Evolutionary conservation across 2,888 invertebrate genomes (phyloP), one percentile per base, ranked within the genome.

Genomic region (Pachliopta kotzebuea): DNA sequence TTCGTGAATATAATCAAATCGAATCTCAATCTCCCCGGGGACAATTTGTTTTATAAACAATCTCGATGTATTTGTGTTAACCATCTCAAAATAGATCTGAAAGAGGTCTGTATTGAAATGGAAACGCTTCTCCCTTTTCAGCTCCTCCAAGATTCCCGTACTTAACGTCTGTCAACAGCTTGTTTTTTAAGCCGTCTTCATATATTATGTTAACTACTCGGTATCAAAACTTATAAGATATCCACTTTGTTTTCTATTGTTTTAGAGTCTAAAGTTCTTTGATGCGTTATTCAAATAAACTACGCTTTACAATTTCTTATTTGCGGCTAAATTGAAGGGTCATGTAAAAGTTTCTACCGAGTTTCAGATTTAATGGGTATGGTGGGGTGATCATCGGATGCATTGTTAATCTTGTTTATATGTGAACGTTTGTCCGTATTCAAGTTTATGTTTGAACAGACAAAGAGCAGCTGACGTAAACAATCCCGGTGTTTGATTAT

Each of bases 171-270:
- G 78, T 88, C 88, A 84, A 76, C 84, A 80, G 77, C 76, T 54
- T 78, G 75, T 74, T 76, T 78, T 80, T 77, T 78, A 84, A 86
- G 83, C 86, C 74, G 75, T 82, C 79, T 82, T 76, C 77, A 83
- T 84, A 83, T 86, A 85, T 86, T 87, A 84, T 78, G 84, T 85
- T 85, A 84, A 85, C 86, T 83, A 80, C 45, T 14, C 49, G 42
- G 14, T 63, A n/a, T 11, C 11, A 24, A 52, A 58, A 29, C 54
- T 54, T 31, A 24, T 11, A 29, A 26, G 18, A 11, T 6, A 57
- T 14, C n/a, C 45, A 26, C 53, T 21, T 20, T 45, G 45, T 42
- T 20, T 57, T 57, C 53, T 21, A 58, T 63, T 63, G 63, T 58
- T 54, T 54, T 54, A 63, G 26, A 63, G 63, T 58, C 45, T 26